phyloP scores from a whole-genome alignment of 1,140 invertebrate species.

The Phenacoccus solenopsis region DNA sequence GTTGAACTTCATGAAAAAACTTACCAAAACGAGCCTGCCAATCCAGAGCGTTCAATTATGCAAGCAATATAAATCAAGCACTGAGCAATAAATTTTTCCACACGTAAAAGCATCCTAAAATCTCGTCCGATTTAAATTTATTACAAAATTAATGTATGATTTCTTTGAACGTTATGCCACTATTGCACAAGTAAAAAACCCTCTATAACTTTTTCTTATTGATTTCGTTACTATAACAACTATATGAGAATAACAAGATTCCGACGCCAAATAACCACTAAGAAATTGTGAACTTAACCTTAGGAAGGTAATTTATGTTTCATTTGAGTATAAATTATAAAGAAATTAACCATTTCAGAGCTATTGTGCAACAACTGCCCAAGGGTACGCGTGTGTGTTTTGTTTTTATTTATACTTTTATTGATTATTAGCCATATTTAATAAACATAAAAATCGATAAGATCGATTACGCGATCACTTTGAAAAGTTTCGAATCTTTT shows the following conservation, averaged over 20 bases:
- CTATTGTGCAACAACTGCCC: not conserved
- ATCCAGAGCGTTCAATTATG: not conserved
- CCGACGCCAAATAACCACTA: constrained; percentile 18
- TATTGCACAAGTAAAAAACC: not conserved
- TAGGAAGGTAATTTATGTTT: not conserved
- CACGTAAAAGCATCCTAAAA: not conserved
- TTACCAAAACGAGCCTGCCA: not conserved
- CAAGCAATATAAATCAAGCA: not conserved
- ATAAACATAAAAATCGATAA: no score
- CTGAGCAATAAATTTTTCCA: not conserved
- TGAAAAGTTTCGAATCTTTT: no score
- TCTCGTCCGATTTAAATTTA: not conserved
- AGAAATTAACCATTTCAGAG: not conserved
- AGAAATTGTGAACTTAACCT: not conserved
- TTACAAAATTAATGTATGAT: not conserved
- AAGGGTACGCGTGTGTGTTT: no score
- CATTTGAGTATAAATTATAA: not conserved
- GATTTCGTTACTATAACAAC: constrained; percentile 18
- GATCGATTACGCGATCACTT: no score
- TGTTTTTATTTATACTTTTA: no score
- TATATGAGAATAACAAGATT: not conserved
- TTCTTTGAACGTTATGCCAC: not conserved
- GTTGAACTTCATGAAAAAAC: not conserved
- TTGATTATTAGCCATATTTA: no score
- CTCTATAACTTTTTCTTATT: not conserved